Evolutionary conservation across 2,797 vertebrate species (phyloP), one percentile per base, ranked within the genome.

Genomic region (Sorex maritimensis): DNA sequence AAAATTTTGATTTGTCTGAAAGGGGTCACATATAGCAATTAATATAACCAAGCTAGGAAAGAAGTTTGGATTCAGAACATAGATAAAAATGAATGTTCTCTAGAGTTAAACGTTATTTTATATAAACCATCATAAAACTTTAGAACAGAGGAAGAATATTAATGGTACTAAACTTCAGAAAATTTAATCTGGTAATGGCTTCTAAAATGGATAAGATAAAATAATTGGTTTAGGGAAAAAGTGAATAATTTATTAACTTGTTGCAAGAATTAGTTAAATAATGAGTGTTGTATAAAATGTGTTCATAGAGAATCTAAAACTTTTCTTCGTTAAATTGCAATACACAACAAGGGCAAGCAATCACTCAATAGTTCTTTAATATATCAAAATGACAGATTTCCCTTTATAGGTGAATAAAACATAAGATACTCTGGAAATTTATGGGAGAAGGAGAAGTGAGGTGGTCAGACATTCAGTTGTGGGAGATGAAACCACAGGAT

Each of bases 141-240:
- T 68, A 83, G 55, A 90, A 52, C 38, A 85, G 13, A 6, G 52
- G 7, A 80, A 30, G n/a, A 93, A 92, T 65, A 26, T 72, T 19
- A 87, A 87, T 77, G 63, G 58, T 44, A 69, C 8, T 11, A 26
- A 14, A 5, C 26, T 73, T 78, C 30, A 81, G 65, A 84, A 88
- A 88, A 3, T 78, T 87, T 87, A 93, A 52, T 84, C 44, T 77
- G n/a, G 26, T 86, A 77, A 90, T 61, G 63, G n/a, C 15, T 81
- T 92, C 55, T 52, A 78, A 88, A 90, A 73, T 73, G 14, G 52
- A 73, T 30, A 85, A 55, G 61, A 83, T 12, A 84, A 95, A 84
- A 91, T 49, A 73, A 52, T 81, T 82, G 7, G 30, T 63, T 91
- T 78, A 24, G n/a, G 9, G 44, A 13, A 55, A 84, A 91, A 79